Percentiles rank a stretch among this genome's conserved stretches.
Conservation (phyloP, 1,140 invertebrate genomes). For the Microplitis mediator region DNA sequence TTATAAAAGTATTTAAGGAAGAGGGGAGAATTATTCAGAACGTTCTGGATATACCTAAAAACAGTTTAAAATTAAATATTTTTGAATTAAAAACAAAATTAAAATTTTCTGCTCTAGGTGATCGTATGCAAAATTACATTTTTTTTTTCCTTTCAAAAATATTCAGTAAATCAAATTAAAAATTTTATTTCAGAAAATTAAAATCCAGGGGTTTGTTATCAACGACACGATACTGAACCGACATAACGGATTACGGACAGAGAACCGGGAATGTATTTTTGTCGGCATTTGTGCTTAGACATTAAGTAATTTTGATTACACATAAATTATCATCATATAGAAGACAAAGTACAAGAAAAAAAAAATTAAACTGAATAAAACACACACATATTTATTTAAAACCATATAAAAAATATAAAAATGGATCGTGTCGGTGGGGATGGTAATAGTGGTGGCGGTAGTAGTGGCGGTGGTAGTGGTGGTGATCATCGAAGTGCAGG, state of each 20-base stretch:
- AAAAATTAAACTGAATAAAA: neutral
- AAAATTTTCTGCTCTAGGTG: no score
- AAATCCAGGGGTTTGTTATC: neutral
- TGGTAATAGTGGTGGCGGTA: conserved; percentile 11
- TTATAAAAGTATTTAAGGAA: no score
- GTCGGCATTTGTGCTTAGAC: conserved; percentile 17
- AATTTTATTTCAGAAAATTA: neutral
- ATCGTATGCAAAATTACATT: no score
- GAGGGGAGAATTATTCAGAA: no score
- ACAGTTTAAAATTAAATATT: no score
- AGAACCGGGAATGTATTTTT: conserved; percentile 14
- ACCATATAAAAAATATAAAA: neutral
- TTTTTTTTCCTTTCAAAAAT: no score
- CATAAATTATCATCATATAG: neutral
- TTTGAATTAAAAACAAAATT: no score
- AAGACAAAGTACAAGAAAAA: neutral
- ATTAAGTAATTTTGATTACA: neutral
- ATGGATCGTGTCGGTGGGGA: conserved; percentile 25
- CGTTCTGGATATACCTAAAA: no score
- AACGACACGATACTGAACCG: conserved; percentile 5
- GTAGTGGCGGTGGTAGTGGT: conserved; percentile 3
- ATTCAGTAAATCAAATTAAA: no score
- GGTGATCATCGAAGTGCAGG: conserved; percentile 15
- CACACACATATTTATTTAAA: neutral
- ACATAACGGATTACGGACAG: conserved; percentile 20